Evolutionary conservation across 2,888 invertebrate genomes (phyloP), one percentile per base, ranked within the genome.

Genomic region (Trachelus stipa): DNA sequence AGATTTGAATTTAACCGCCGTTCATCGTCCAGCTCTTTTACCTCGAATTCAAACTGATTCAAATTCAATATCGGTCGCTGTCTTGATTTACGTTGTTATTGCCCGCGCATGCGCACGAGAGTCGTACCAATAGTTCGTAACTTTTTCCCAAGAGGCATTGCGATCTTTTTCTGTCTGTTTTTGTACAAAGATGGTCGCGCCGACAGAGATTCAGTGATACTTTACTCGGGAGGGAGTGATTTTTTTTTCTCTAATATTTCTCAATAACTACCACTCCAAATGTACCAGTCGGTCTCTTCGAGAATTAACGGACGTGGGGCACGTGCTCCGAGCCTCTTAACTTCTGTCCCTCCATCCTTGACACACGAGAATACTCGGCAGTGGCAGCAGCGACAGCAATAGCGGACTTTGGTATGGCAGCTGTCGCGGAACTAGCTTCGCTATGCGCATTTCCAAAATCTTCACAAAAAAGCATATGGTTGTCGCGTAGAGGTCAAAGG

Each of bases 251-350:
- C 0, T 6, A 40, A 15, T 40, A 40, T 6, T 15, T 6, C 40
- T 40, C 15, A 6, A 40, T 40, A 15, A 56, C 56, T 9, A 23
- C 9, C 23, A 9, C 9, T 23, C 9, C 9, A 0, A 56, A 40
- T 4, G 23, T 56, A 23, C 23, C 15, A 9, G 56, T 56, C 23
- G 9, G 23, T 23, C 23, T 34, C 71, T 11, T 71, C 71, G 33
- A 34, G 71, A 71, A 12, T 31, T 71, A 71, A 88, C 89, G 88
- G 87, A 87, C 87, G 82, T 84, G 83, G 83, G 87, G 89, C 89
- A 88, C 89, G 89, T 89, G 89, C 88, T 89, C 78, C 31, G 37
- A 83, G 84, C 80, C 85, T 86, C 85, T 85, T 83, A 81, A 81
- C 83, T 86, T 23, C 56, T 84, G 84, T 85, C 86, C 85, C 82